These are phyloP conservation scores for Charina bottae DNA, from an alignment of 2,113 vertebrate genomes.

Conservation along the genomic window DNA sequence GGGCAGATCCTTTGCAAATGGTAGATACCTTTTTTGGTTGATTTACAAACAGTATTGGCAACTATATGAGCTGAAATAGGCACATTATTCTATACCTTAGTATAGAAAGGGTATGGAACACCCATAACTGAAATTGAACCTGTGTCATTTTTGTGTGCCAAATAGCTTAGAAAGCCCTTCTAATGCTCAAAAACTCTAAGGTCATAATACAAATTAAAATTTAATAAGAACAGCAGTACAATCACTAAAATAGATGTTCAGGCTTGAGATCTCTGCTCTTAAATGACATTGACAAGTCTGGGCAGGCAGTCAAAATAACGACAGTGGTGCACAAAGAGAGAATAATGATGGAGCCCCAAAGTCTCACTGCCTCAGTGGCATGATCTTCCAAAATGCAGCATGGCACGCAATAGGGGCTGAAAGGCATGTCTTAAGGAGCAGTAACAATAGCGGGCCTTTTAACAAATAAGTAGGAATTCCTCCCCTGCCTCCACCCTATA, in stretches of 20 bases:
- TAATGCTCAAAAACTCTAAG: neutral
- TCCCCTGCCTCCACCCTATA: constrained; percentile 22
- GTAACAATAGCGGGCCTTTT: constrained; percentile 26
- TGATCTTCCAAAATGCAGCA: constrained; percentile 23
- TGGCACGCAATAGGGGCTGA: neutral
- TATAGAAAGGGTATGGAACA: neutral
- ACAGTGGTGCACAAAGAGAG: constrained; percentile 20
- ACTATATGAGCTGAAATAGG: neutral
- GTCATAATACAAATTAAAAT: constrained; percentile 16
- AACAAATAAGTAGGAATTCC: neutral
- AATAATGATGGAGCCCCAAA: constrained; percentile 35
- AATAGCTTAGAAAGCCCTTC: neutral
- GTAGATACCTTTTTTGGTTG: neutral
- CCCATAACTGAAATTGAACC: neutral
- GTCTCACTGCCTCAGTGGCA: constrained; percentile 32
- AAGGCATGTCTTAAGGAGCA: constrained; percentile 31
- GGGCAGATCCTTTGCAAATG: neutral
- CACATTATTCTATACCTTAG: neutral
- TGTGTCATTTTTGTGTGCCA: neutral
- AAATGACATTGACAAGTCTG: constrained; percentile 46
- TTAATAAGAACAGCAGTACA: neutral
- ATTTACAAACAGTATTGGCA: neutral
- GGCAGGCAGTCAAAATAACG: constrained; percentile 53
- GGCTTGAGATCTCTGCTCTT: constrained; percentile 19
- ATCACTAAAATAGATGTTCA: constrained; percentile 31